A percentile compares a stretch with the other conserved stretches of the same genome.
These are phyloP conservation scores for Neopelma chrysocephalum DNA, from an alignment of 2,797 vertebrate species.

Conservation along the genomic window DNA sequence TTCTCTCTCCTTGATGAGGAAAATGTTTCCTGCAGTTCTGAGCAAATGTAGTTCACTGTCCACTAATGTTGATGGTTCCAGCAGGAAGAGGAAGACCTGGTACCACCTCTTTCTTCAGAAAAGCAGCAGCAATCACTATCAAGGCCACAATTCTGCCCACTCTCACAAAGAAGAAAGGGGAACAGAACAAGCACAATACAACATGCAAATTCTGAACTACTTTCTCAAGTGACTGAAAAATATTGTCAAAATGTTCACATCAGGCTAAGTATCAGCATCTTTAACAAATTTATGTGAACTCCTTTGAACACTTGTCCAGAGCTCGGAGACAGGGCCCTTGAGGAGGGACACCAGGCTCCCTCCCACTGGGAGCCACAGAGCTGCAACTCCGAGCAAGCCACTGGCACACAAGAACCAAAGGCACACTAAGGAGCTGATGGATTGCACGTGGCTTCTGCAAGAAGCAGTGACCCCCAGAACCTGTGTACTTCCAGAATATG, in stretches of 20 bases:
- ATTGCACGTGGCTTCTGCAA: background rate
- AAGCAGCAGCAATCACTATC: background rate
- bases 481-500: background rate
- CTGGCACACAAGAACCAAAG: background rate
- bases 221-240: background rate
- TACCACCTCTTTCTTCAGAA: background rate
- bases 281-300: background rate
- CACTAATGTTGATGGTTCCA: background rate
- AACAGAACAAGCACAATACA: background rate
- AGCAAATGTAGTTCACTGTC: background rate
- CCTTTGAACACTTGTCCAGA: background rate
- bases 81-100: background rate
- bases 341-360: background rate
- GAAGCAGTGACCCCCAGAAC: background rate
- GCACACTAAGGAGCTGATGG: background rate
- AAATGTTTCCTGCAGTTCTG: background rate
- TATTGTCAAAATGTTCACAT: background rate
- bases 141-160: background rate
- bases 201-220: background rate
- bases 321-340: no score
- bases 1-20: background rate
- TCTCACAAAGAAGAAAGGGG: background rate
- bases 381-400: background rate
- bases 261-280: background rate
- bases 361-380: background rate